A percentile compares a stretch with the other conserved stretches of the same genome.
phyloP scores from a whole-genome alignment of 2,797 vertebrate genomes.

The Hafferia zeledoni region DNA sequence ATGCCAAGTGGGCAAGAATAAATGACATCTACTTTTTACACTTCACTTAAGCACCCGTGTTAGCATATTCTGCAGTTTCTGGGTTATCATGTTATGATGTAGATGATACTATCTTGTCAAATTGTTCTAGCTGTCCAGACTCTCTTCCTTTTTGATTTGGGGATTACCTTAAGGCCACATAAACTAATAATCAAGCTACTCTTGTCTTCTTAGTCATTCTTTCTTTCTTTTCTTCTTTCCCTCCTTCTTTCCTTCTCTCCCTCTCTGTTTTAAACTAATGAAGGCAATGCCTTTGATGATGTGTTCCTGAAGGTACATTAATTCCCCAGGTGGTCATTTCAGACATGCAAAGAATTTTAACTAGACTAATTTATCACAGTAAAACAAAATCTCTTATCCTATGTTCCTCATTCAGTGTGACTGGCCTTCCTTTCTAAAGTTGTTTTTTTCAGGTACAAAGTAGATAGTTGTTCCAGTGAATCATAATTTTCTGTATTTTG shows the following conservation, averaged over 20 bases:
- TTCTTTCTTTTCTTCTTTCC: not conserved
- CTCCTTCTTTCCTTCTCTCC: not conserved
- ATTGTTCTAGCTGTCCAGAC: not conserved
- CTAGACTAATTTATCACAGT: not conserved
- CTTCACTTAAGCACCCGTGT: not conserved
- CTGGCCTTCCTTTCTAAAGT: not conserved
- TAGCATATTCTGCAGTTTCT: not conserved
- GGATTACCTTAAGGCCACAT: not conserved
- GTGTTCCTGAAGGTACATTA: not conserved
- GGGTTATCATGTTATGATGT: not conserved
- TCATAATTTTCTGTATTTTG: conserved; percentile 22
- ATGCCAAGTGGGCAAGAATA: not conserved
- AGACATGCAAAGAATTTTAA: not conserved
- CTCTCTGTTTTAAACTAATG: not conserved
- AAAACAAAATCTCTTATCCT: not conserved
- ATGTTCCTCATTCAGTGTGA: not conserved
- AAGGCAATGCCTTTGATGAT: not conserved
- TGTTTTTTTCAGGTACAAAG: not conserved
- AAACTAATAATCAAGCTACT: not conserved
- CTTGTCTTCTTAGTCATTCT: not conserved
- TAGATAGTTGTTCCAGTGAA: conserved; percentile 10
- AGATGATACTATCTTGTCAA: not conserved
- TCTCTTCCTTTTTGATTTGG: not conserved
- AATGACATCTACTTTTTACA: not conserved
- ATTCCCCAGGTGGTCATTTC: not conserved